Base-by-base conservation (phyloP, 2,113 vertebrate species). In the Rhagologus leucostigma region DNA sequence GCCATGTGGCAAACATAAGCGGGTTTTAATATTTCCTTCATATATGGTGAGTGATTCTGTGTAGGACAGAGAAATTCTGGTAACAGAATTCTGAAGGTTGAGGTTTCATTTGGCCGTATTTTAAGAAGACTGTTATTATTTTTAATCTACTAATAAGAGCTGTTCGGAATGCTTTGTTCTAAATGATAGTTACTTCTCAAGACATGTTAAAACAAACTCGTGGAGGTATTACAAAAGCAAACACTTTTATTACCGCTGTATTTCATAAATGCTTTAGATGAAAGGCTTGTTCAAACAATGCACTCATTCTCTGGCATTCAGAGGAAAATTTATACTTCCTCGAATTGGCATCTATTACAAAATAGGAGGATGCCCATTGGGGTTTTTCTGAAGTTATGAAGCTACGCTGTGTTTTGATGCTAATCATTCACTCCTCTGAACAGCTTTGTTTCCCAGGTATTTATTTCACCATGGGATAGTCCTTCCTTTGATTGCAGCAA, bases 1-100 rank as follows among this genome's bases (percentile, higher is more conserved):
- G 99, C 99, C 99, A 13, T 99, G 99, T 93, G 99, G 99, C 89
- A 99, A 99, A 96, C 99, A 99, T 97, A 99, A 99, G 93, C 96
- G 99, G 84, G 99, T 99, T 85, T 98, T 99, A 94, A 99, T 99
- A 97, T 99, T 99, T 91, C 99, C 99, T 91, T 99, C 99, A 0
- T 99, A 99, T 97, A 99, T 99, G 99, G 99, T 99, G 98, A 99
- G 98, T 98, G 89, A 59, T 27, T 2, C 7, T 29, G 5, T 44
- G 68, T 33, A 69, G 60, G 33, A 63, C 26, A 64, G 63, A 20
- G 44, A 23, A 44, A 23, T 65, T 81, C 70, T 39, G 23, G 23
- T 84, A 68, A 57, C 75, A 74, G 2, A 80, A 27, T 39, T 87
- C 83, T 64, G 44, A 83, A 87, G 63, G 37, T 9, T 75, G 64